Evolutionary conservation across 2,888 invertebrate species (phyloP), one percentile per base, ranked within the genome.

Genomic region (Tetranychus truncatus): DNA sequence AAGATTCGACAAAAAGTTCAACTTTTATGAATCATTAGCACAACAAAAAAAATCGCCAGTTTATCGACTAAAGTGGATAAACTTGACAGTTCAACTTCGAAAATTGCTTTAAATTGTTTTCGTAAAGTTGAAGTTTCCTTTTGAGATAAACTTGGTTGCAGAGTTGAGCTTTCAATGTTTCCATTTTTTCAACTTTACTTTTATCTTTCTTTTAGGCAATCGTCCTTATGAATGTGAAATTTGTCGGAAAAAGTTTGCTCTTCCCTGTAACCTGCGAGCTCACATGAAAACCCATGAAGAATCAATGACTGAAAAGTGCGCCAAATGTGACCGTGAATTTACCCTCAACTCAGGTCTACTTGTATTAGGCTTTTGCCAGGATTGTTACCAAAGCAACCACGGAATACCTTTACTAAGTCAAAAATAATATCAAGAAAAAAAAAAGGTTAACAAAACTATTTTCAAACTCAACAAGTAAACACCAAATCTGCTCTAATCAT

Each of bases 211-310:
- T 34, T 20, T 84, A 89, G 89, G 89, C 78, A 88, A 89, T 82
- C 89, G 88, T 81, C 89, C 89, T 18, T 88, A 89, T 82, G 86
- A 87, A 72, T 89, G 89, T 81, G 86, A 87, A 78, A 82, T 88
- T 34, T 89, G 89, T 82, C 86, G 86, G 80, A 89, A 89, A 82
- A 87, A 87, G 81, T 89, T 89, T 81, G 89, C 89, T 7, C 83
- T 89, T 77, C 88, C 88, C 73, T 89, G 89, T 82, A 89, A 89
- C 81, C 83, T 89, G 78, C 84, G 88, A 79, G 88, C 89, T 1
- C 89, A 89, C 81, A 85, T 88, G 85, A 89, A 89, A 82, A 89
- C 88, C 2, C 89, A 89, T 20, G 72, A 72, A 74, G 75, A 75
- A 65, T 34, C 71, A n/a, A 55, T 15, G 55, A 18, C 21, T 3